phyloP scores from a whole-genome alignment of 2,888 invertebrate genomes.

The Euplexia lucipara region DNA sequence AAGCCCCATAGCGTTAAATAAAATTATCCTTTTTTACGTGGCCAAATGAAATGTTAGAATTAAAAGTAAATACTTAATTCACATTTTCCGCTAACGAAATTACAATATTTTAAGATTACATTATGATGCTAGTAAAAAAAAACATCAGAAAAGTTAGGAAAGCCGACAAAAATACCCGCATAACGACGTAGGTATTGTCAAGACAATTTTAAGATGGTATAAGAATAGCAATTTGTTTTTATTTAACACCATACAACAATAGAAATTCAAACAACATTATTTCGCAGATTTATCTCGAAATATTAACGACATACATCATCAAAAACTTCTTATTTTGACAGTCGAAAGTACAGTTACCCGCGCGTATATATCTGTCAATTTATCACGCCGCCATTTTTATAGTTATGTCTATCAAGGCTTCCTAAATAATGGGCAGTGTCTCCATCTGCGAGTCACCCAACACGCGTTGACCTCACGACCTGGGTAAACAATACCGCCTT shows the following conservation, averaged over 20 bases:
- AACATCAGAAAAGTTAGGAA: too few species aligned
- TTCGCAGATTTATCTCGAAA: conserved; percentile 44
- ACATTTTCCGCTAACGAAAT: too few species aligned
- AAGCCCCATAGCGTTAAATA: too few species aligned
- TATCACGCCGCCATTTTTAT: conserved; percentile 64
- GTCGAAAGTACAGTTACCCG: conserved; percentile 60
- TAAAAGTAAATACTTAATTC: too few species aligned
- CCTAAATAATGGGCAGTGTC: conserved; percentile 66
- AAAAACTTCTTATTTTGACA: conserved; percentile 48
- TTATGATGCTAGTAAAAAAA: too few species aligned
- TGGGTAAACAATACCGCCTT: conserved; percentile 70
- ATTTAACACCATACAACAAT: conserved; percentile 43
- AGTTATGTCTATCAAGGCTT: conserved; percentile 59
- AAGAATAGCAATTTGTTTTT: conserved; percentile 25
- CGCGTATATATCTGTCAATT: conserved; percentile 61
- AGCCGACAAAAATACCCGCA: too few species aligned
- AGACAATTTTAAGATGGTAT: conserved; percentile 13
- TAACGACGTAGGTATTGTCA: background rate
- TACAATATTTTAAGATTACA: too few species aligned
- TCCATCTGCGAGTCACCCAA: conserved; percentile 57
- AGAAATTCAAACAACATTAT: conserved; percentile 41
- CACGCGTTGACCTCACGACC: conserved; percentile 66
- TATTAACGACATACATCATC: conserved; percentile 54
- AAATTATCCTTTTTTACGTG: too few species aligned
- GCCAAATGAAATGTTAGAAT: background rate